Evolutionary conservation across 1,140 invertebrate species (phyloP), one percentile per base, ranked within the genome.

Genomic region (Saccostrea echinata): DNA sequence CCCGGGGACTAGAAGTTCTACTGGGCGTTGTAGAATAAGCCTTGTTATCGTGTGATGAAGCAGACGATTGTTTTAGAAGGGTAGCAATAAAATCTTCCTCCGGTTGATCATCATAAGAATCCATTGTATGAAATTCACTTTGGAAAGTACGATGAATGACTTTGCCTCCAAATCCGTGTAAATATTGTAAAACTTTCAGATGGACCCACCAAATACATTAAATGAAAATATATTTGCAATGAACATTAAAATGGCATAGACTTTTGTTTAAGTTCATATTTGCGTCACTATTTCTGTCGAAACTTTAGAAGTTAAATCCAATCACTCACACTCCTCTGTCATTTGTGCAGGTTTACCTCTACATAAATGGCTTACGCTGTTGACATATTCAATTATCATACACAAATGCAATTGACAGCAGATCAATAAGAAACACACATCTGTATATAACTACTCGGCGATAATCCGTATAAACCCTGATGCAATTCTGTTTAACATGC

Each of bases 301-400:
- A 6, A 21, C 55, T 6, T 21, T 61, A 61, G n/a, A 18, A 21
- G n/a, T 21, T 61, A 61, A 61, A 61, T 61, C 55, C 55, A 61
- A 18, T n/a, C 16, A 18, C 55, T 21, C 55, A 21, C 16, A 21
- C 0, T 21, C 55, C 55, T 76, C 27, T 33, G 68, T 76, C 68
- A 76, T 33, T 27, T 33, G 27, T 13, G 27, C 68, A 12, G 68
- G 68, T 30, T 76, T 30, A 30, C 68, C 68, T 30, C 24, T 76
- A 76, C 21, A 24, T n/a, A 64, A 64, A 64, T 18, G 21, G 57
- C 21, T 64, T 64, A 30, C 11, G 16, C 68, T 76, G 68, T 76
- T 76, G 68, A 76, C 27, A 76, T 76, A 76, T 76, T 76, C 68
- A 76, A 30, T 76, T 30, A 76, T 76, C 24, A 76, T 76, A 30